These are phyloP conservation scores for Dryoscopus gambensis DNA, from an alignment of 2,113 vertebrate species.

Conservation along the genomic window DNA sequence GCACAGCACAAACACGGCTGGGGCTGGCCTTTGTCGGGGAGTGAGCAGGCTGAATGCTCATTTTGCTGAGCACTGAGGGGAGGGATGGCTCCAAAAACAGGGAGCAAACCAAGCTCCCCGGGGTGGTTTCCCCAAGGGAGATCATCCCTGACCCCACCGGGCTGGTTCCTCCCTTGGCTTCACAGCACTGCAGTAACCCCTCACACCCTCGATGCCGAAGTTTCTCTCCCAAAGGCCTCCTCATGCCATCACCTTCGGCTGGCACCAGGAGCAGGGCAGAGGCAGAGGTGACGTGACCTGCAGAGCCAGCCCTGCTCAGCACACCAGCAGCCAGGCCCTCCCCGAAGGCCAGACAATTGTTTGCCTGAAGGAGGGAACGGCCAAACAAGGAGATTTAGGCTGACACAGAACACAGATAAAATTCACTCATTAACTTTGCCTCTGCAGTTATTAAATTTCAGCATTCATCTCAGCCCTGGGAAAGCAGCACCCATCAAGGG, in stretches of 20 bases:
- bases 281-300: neutral
- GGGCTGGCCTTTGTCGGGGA: neutral
- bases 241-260: accelerated
- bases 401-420: neutral
- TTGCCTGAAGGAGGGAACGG: neutral
- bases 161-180: too few species aligned
- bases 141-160: neutral
- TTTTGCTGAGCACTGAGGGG: accelerated
- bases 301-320: neutral
- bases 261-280: neutral
- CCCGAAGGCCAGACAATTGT: accelerated
- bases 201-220: neutral
- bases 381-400: neutral
- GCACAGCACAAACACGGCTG: neutral
- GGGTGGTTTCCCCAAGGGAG: neutral
- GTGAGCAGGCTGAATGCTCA: neutral
- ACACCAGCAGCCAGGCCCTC: neutral
- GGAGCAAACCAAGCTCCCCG: accelerated
- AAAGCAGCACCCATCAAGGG: neutral
- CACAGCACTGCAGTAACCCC: neutral
- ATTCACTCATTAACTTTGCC: neutral
- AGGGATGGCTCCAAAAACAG: neutral
- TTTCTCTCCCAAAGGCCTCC: neutral
- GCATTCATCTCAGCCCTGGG: neutral
- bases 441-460: neutral